Base-by-base conservation (phyloP, 2,888 invertebrate species). In the Mythimna loreyi region DNA sequence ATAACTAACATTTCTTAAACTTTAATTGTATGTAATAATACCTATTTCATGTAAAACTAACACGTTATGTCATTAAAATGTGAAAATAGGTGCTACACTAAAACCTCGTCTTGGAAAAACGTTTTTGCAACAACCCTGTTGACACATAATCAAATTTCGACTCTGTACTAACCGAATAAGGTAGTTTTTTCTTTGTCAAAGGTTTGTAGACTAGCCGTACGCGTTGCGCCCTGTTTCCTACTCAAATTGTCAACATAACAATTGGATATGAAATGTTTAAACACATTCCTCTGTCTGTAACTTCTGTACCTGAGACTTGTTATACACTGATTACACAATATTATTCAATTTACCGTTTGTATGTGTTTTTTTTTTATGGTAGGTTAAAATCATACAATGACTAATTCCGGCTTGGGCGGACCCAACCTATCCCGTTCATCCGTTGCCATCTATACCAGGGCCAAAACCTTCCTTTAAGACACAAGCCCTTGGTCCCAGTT, bases 171-270 rank as follows among this genome's bases (percentile, higher is more conserved):
- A 9, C 5, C 0, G 2, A 8, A 6, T 73, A 87, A 81, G 71
- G 80, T 72, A 55, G 21, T 58, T 61, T 80, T 86, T 88, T 9
- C 49, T 71, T 72, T 81, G 75, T 23, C 62, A 45, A 21, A 19
- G 21, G 2, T 47, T 55, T 33, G 25, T 60, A 49, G 76, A 81
- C 82, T 85, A 84, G 87, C 87, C 84, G 87, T 80, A 79, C 19
- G 69, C 80, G 89, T 89, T 86, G 90, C 87, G 94, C 93, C 89
- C 94, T 95, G 94, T 92, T 94, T 94, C 89, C 83, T 85, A 66
- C 68, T 68, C 75, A 95, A 92, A 95, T 94, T 92, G 92, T 91
- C 89, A 88, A 85, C 91, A 90, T 93, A 92, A 90, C 82, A 85
- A 85, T 85, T 87, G 86, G 86, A 87, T 87, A 86, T 85, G 87